Conservation (phyloP, 1,140 invertebrate species). For the Philopotamus ludificatus region DNA sequence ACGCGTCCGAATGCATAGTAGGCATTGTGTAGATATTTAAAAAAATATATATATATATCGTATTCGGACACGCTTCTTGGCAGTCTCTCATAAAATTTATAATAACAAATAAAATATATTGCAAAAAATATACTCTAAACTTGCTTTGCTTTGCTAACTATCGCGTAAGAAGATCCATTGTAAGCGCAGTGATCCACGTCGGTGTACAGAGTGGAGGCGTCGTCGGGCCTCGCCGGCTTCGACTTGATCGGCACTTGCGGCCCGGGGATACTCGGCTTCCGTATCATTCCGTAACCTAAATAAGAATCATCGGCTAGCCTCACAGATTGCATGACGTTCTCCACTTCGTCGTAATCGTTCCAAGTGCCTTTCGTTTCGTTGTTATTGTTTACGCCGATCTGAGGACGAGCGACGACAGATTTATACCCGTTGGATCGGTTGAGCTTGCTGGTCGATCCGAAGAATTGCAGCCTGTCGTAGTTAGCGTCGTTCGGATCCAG, state of each 20-base stretch:
- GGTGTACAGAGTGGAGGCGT: slow-evolving; percentile 51
- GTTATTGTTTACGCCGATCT: slow-evolving; percentile 45
- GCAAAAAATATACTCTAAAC: slow-evolving; percentile 57
- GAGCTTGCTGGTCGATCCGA: slow-evolving; percentile 69
- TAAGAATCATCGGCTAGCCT: slow-evolving; percentile 75
- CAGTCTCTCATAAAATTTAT: too few species aligned
- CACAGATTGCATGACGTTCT: slow-evolving; percentile 60
- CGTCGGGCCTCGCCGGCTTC: slow-evolving; percentile 45
- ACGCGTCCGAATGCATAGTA: too few species aligned
- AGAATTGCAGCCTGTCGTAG: slow-evolving; percentile 78
- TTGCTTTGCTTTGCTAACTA: slow-evolving; percentile 77
- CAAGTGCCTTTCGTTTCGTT: slow-evolving; percentile 53
- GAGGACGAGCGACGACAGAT: slow-evolving; percentile 59
- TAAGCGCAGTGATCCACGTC: slow-evolving; percentile 65
- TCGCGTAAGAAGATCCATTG: slow-evolving; percentile 75
- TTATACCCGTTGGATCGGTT: slow-evolving; percentile 67
- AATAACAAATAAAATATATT: too few species aligned
- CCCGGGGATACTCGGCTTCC: slow-evolving; percentile 61
- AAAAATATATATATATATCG: too few species aligned
- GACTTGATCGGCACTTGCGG: slow-evolving; percentile 52
- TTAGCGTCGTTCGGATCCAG: slow-evolving; percentile 56
- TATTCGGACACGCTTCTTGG: too few species aligned
- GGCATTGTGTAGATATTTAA: too few species aligned
- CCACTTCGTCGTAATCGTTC: slow-evolving; percentile 70
- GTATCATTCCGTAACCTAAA: slow-evolving; percentile 72